phyloP scores from a whole-genome alignment of 2,797 vertebrate genomes.

The Leptodactylus fallax region DNA sequence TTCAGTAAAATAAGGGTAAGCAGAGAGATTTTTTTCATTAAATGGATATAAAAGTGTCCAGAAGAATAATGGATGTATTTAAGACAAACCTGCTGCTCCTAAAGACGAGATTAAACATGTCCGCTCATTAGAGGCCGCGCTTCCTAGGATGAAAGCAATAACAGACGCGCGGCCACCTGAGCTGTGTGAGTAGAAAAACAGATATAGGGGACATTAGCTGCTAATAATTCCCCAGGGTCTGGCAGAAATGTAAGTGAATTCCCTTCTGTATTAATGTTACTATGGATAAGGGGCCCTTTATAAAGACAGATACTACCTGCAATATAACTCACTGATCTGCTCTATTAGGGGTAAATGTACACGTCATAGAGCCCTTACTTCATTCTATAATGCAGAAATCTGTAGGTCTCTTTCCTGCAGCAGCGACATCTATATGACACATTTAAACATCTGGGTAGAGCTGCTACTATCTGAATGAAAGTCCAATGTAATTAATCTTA shows the following conservation, averaged over 20 bases:
- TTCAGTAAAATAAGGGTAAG: background rate
- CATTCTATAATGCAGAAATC: too few relatives aligned
- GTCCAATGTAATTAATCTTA: too few relatives aligned
- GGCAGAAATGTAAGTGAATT: slow-evolving; percentile 36
- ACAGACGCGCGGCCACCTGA: background rate
- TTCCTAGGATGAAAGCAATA: slow-evolving; percentile 31
- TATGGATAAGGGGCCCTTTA: background rate
- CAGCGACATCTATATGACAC: accelerated
- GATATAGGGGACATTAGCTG: background rate
- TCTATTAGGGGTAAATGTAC: background rate
- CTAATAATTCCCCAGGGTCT: slow-evolving; percentile 34
- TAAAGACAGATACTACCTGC: too few relatives aligned
- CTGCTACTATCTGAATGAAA: too few relatives aligned
- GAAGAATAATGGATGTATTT: slow-evolving; percentile 48
- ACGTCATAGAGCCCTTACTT: too few relatives aligned
- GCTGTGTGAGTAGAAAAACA: background rate
- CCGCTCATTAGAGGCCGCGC: slow-evolving; percentile 40
- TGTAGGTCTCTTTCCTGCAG: background rate
- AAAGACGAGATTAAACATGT: slow-evolving; percentile 42
- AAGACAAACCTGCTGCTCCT: slow-evolving; percentile 30
- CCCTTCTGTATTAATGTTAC: background rate
- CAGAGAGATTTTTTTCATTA: slow-evolving; percentile 49
- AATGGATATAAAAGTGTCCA: slow-evolving; percentile 42
- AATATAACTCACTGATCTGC: background rate
- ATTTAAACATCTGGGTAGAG: background rate